Evolutionary conservation across 1,140 invertebrate species (phyloP).

Genomic region (Meloidogyne chitwoodi): DNA sequence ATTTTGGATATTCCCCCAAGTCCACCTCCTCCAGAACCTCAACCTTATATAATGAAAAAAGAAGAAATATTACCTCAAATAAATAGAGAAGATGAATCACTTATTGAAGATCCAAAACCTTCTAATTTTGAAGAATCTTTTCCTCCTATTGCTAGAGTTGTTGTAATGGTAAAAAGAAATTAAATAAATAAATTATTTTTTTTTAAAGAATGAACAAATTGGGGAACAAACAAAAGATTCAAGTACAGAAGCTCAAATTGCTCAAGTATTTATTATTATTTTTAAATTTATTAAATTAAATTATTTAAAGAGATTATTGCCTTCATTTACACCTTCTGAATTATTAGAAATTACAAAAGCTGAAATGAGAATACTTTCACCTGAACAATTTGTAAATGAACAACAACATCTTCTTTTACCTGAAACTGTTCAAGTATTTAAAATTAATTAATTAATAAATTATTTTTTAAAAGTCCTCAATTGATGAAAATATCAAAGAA

Average conservation of each 20-base stretch:
- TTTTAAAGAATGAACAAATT: slow-evolving; percentile 14
- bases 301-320: neutral
- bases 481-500: neutral
- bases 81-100: slow-evolving; percentile 1
- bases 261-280: neutral
- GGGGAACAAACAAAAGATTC: slow-evolving; percentile 1
- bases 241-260: slow-evolving; percentile 6
- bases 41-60: neutral
- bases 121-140: slow-evolving; percentile 2
- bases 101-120: slow-evolving; percentile 13
- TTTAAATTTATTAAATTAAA: neutral
- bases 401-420: slow-evolving; percentile 14
- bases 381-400: slow-evolving; percentile 14
- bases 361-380: slow-evolving; percentile 10
- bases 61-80: neutral
- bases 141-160: slow-evolving; percentile 2
- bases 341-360: neutral
- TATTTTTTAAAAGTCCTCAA: neutral
- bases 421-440: slow-evolving; percentile 3
- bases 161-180: slow-evolving; percentile 6
- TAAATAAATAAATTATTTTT: neutral
- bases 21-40: slow-evolving; percentile 14
- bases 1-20: neutral
- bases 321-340: neutral
- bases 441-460: neutral